Percentiles rank a stretch among this genome's conserved stretches.
Conservation (phyloP, 1,140 invertebrate genomes). For the Sinella curviseta region DNA sequence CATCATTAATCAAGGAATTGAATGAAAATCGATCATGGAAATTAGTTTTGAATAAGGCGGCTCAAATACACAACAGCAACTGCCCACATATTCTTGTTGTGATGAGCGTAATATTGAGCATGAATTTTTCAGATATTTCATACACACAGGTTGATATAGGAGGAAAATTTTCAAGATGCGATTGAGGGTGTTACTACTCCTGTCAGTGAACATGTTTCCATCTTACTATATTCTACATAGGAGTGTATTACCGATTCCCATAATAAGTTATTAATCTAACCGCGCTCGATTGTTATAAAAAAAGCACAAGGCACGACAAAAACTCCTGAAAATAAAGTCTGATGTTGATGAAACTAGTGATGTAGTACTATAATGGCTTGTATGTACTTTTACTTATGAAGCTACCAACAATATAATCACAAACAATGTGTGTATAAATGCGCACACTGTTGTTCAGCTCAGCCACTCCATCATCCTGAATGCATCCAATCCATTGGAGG, state of each 20-base stretch:
- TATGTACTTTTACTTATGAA: no score
- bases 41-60: background rate
- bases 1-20: background rate
- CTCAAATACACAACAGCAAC: background rate
- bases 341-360: background rate
- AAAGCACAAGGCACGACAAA: background rate
- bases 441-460: background rate
- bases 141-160: no score
- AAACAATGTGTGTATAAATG: no score
- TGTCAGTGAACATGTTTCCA: background rate
- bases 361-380: background rate
- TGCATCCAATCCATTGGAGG: slow-evolving; percentile 26
- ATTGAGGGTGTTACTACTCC: background rate
- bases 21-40: background rate
- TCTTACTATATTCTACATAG: background rate
- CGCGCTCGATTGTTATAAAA: background rate
- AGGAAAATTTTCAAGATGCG: background rate
- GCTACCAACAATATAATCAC: no score
- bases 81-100: no score
- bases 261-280: slow-evolving; percentile 20
- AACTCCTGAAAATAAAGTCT: background rate
- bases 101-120: no score
- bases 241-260: background rate
- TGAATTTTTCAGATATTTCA: no score
- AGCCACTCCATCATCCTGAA: slow-evolving; percentile 16